Evolutionary conservation across 2,888 invertebrate genomes (phyloP).

Genomic region (Idaea straminata): DNA sequence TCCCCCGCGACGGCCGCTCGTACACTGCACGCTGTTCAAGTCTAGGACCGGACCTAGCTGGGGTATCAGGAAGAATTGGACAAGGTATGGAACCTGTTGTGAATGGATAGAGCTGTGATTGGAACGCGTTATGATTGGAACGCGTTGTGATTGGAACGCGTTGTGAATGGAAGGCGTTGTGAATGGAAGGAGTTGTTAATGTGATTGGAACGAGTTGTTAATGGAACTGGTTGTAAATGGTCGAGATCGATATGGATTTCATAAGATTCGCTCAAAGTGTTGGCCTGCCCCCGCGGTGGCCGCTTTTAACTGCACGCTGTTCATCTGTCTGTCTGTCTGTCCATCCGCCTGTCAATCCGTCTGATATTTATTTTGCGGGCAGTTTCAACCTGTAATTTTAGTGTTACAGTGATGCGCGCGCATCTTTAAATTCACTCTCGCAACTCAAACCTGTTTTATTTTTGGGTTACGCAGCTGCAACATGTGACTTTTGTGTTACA

Average conservation of each 20-base stretch:
- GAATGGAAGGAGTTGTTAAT: too few species aligned
- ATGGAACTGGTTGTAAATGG: background rate
- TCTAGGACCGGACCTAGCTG: slow-evolving; percentile 72
- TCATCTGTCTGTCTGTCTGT: slow-evolving; percentile 50
- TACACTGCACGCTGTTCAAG: slow-evolving; percentile 75
- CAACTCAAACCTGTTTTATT: too few species aligned
- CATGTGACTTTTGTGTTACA: too few species aligned
- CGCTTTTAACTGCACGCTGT: slow-evolving; percentile 73
- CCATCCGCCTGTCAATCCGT: background rate
- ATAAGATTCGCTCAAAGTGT: slow-evolving; percentile 62
- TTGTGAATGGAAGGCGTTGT: too few species aligned
- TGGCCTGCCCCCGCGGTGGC: slow-evolving; percentile 63
- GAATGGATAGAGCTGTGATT: background rate
- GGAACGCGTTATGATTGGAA: background rate
- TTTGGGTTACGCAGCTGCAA: too few species aligned
- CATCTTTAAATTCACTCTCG: too few species aligned
- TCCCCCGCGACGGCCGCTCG: slow-evolving; percentile 65
- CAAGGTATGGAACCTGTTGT: slow-evolving; percentile 40
- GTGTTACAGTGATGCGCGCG: too few species aligned
- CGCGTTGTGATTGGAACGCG: background rate
- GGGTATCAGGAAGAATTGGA: slow-evolving; percentile 61
- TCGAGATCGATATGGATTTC: slow-evolving; percentile 62
- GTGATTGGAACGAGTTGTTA: background rate
- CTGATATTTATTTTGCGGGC: background rate
- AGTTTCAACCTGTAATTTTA: too few species aligned